Percentiles rank a stretch among this genome's conserved stretches.
phyloP scores from a whole-genome alignment of 2,888 invertebrate genomes.

The Vanessa cardui region DNA sequence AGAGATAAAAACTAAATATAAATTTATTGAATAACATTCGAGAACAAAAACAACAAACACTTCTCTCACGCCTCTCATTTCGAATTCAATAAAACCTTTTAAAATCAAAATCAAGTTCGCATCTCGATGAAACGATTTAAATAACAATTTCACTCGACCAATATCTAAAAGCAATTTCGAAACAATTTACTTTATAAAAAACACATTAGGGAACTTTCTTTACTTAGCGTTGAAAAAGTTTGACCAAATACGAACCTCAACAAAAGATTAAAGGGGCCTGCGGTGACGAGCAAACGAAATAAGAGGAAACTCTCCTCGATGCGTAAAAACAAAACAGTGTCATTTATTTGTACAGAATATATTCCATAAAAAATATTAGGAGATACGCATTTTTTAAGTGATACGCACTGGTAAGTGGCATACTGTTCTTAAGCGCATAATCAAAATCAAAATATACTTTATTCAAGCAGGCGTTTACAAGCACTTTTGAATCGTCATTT shows the following conservation, averaged over 20 bases:
- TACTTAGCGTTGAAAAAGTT: constrained; percentile 36
- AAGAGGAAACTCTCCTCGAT: constrained; percentile 35
- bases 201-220: constrained; percentile 42
- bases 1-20: no score
- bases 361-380: not conserved
- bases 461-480: no score
- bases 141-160: constrained; percentile 21
- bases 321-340: constrained; percentile 20
- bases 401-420: no score
- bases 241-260: constrained; percentile 33
- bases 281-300: constrained; percentile 38
- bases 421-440: no score
- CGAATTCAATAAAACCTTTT: not conserved
- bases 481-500: no score
- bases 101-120: not conserved
- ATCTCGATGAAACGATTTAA: constrained; percentile 12
- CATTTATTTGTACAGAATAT: not conserved
- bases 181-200: constrained; percentile 42
- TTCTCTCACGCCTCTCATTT: no score
- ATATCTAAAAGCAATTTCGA: constrained; percentile 38
- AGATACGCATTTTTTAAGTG: not conserved
- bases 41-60: no score
- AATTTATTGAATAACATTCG: no score
- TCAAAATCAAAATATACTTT: no score
- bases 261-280: constrained; percentile 41